These are phyloP conservation scores for Phanerotoma sp. DNA, from an alignment of 2,888 invertebrate genomes.

Conservation along the genomic window DNA sequence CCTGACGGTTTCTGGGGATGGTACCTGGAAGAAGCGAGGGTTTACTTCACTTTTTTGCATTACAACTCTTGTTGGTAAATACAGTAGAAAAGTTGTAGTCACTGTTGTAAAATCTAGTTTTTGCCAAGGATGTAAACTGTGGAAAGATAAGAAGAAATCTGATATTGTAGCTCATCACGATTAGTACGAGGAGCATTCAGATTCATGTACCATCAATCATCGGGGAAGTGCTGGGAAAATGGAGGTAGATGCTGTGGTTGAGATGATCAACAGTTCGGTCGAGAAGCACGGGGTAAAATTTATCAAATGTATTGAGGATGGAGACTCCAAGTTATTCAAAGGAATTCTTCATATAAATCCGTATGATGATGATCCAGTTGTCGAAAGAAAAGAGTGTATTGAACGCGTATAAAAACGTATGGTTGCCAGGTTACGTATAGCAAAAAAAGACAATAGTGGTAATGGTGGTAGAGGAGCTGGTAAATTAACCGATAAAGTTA, in stretches of 20 bases:
- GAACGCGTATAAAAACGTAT: conserved; percentile 19
- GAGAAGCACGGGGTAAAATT: conserved; percentile 19
- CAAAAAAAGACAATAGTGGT: conserved; percentile 14
- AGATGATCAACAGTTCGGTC: conserved; percentile 25
- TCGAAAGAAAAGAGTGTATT: conserved; percentile 22
- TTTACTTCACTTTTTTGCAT: conserved; percentile 20
- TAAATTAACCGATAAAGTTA: conserved; percentile 22
- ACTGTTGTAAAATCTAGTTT: conserved; percentile 15
- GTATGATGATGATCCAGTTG: conserved; percentile 17
- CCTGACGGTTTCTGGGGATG: too few relatives aligned
- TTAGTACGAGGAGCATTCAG: conserved; percentile 14
- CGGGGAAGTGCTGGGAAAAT: conserved; percentile 19
- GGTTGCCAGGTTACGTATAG: neutral
- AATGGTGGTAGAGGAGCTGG: conserved; percentile 19
- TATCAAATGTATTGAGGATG: conserved; percentile 13
- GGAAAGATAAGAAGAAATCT: conserved; percentile 9
- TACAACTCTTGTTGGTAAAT: conserved; percentile 13
- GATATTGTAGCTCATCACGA: conserved; percentile 15
- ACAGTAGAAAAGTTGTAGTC: conserved; percentile 20
- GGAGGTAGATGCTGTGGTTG: conserved; percentile 12
- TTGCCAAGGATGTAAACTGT: conserved; percentile 17
- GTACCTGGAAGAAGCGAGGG: too few relatives aligned
- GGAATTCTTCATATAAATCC: conserved; percentile 2
- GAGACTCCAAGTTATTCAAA: conserved; percentile 20
- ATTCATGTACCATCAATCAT: conserved; percentile 15